Evolutionary conservation across 2,113 vertebrate genomes (phyloP).

Genomic region (Plotosus lineatus): DNA sequence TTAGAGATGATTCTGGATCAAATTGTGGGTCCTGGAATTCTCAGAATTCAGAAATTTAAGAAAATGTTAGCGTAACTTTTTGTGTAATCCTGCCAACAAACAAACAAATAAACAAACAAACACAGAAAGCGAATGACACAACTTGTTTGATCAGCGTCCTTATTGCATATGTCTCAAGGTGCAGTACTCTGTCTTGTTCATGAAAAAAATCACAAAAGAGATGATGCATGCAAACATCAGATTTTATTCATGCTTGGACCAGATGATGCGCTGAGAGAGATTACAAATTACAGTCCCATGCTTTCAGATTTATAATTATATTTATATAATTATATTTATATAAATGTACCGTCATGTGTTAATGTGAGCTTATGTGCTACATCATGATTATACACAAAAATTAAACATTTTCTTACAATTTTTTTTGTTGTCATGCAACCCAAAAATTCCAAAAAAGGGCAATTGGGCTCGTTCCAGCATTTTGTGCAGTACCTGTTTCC

Average conservation of each 20-base stretch:
- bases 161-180: not conserved
- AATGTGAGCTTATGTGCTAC: not conserved
- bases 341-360: slow-evolving; percentile 28
- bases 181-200: not conserved
- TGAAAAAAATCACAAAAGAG: not conserved
- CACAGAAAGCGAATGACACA: too few species aligned
- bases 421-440: slow-evolving; percentile 9
- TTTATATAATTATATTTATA: too few species aligned
- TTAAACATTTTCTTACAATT: not conserved
- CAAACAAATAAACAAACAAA: too few species aligned
- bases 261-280: slow-evolving; percentile 40
- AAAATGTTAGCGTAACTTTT: too few species aligned
- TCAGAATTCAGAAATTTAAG: too few species aligned
- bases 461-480: slow-evolving; percentile 25
- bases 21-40: too few species aligned
- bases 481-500: slow-evolving; percentile 53
- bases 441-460: slow-evolving; percentile 16
- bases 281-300: slow-evolving; percentile 41
- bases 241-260: slow-evolving; percentile 64
- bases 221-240: slow-evolving; percentile 55
- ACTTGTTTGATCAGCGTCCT: not conserved
- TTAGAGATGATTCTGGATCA: too few species aligned
- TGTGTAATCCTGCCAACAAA: too few species aligned
- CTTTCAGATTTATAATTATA: too few species aligned
- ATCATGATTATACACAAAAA: too few species aligned